Evolutionary conservation across 2,888 invertebrate genomes (phyloP), one percentile per base, ranked within the genome.

Genomic region (Ormyrus rosae): DNA sequence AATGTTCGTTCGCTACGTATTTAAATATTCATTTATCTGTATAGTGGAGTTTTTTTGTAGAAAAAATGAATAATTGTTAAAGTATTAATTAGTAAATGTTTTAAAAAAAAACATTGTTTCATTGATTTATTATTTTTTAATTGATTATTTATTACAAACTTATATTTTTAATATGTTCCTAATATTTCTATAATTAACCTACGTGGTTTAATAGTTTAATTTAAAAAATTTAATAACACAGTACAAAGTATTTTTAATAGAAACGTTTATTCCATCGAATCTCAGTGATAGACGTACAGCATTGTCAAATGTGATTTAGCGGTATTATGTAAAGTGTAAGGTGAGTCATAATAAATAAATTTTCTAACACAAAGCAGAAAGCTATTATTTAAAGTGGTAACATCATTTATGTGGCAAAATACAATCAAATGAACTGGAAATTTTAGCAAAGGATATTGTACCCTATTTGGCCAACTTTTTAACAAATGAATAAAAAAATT

Each of bases 261-360:
- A 81, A 81, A 81, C 73, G 69, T 81, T 81, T 81, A 81, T 77
- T 78, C 78, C 77, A 81, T 78, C 60, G 50, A 81, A 73, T 77
- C 69, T 77, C 55, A 70, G 19, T 73, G 69, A 13, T 79, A 77
- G 61, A 81, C 64, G 56, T 65, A 70, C 64, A 81, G 51, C 77
- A 70, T 73, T 70, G 64, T 81, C 73, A 77, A 72, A 73, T 70
- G 73, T 81, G 56, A 71, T 71, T 71, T 75, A 71, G 51, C 55
- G 55, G 65, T 67, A 53, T 72, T 72, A 72, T 19, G 67, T 67
- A 19, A 72, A 60, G 8, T 77, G n/a, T 58, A 56, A 58, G 58
- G 71, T 67, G 78, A 72, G 13, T 60, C 53, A 50, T 45, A 58
- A 76, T 76, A 69, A 76, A 78, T 78, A 65, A 71, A 65, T 34